These are phyloP conservation scores for Arctopsyche grandis DNA, from an alignment of 1,140 invertebrate genomes.

Conservation along the genomic window DNA sequence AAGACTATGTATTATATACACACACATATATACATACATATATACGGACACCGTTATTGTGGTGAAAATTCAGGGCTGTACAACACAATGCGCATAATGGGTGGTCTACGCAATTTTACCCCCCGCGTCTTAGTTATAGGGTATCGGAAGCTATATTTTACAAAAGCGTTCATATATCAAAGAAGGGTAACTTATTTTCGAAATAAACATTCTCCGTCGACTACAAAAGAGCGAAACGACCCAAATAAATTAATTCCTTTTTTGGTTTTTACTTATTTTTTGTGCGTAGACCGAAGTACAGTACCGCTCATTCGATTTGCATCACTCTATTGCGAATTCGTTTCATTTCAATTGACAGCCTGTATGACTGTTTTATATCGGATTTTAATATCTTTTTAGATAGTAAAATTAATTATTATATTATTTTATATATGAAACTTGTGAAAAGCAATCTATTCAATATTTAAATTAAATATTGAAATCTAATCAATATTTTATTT, in stretches of 20 bases:
- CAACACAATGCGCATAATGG: slow-evolving; percentile 11
- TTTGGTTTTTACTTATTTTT: not conserved
- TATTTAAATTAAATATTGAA: too few species aligned
- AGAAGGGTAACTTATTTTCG: slow-evolving; percentile 16
- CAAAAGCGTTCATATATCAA: slow-evolving; percentile 31
- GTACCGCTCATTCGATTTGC: too few species aligned
- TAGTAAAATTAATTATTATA: too few species aligned
- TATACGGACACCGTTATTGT: not conserved
- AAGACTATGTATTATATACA: not conserved
- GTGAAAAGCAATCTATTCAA: too few species aligned
- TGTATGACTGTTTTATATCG: too few species aligned
- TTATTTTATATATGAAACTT: too few species aligned
- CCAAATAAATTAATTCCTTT: not conserved
- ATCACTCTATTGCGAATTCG: too few species aligned
- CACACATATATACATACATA: too few species aligned
- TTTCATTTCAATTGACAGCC: too few species aligned
- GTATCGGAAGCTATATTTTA: slow-evolving; percentile 36
- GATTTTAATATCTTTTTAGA: too few species aligned
- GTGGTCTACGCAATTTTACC: slow-evolving; percentile 43
- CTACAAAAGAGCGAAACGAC: not conserved
- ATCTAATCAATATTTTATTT: too few species aligned
- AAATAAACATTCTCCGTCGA: not conserved
- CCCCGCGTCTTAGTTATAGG: slow-evolving; percentile 37
- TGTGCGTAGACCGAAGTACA: too few species aligned
- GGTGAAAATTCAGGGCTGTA: not conserved